Conservation (phyloP, 2,888 invertebrate genomes). For the Drosophila histrio region DNA sequence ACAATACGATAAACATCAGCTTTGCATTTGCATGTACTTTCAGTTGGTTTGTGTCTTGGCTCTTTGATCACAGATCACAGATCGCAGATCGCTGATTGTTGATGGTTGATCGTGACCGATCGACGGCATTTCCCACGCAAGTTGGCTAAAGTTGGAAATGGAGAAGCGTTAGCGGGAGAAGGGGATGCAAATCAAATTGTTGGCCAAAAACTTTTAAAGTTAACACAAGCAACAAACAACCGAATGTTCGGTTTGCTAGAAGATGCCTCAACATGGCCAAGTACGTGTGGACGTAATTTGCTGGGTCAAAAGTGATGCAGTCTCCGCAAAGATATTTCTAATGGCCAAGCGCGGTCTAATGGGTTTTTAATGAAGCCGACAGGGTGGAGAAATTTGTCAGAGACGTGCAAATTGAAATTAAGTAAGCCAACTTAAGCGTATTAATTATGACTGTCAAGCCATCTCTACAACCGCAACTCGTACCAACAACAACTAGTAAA, state of each 20-base stretch:
- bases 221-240: constrained; percentile 1
- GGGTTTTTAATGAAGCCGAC: constrained; percentile 72
- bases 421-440: constrained; percentile 72
- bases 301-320: constrained; percentile 13
- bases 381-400: constrained; percentile 63
- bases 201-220: constrained; percentile 13
- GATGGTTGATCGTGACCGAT: constrained; percentile 68
- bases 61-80: constrained; percentile 18
- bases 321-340: constrained; percentile 27
- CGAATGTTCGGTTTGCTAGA: constrained; percentile 2
- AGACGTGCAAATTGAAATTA: constrained; percentile 64
- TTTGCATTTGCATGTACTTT: constrained; percentile 65
- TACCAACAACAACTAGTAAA: not conserved
- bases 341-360: constrained; percentile 54
- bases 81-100: constrained; percentile 13
- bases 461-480: constrained; percentile 12
- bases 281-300: constrained; percentile 17
- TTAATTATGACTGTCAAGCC: constrained; percentile 73
- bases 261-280: constrained; percentile 37
- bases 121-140: constrained; percentile 77
- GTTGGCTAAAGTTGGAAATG: constrained; percentile 38
- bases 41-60: constrained; percentile 40
- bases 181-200: constrained; percentile 17
- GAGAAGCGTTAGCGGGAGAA: not conserved
- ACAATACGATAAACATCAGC: constrained; percentile 54